These are phyloP conservation scores for Xanthorhoe designata DNA, from an alignment of 2,888 invertebrate genomes.

Conservation along the genomic window DNA sequence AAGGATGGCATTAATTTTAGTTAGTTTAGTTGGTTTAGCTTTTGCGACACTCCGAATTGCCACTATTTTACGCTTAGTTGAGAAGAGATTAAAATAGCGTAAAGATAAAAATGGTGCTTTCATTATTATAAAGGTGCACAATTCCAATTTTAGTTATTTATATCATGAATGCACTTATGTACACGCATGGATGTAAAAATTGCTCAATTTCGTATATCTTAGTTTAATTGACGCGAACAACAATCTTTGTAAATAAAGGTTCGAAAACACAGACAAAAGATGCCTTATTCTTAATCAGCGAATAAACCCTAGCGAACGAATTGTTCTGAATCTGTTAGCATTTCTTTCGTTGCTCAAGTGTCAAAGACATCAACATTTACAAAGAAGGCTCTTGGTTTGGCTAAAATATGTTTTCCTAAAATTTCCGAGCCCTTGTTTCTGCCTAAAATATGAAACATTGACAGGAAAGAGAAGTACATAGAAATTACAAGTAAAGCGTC, in stretches of 20 bases:
- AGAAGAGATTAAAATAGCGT: constrained; percentile 18
- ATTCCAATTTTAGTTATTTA: constrained; percentile 27
- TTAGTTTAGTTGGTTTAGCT: too few species aligned
- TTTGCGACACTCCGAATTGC: too few species aligned
- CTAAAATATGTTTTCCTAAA: too few species aligned
- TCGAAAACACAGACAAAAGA: neutral
- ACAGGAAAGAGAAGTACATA: neutral
- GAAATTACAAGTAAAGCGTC: constrained; percentile 25
- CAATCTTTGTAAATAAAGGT: constrained; percentile 3
- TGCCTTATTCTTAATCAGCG: neutral
- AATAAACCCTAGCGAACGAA: neutral
- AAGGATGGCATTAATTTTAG: too few species aligned
- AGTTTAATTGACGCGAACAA: constrained; percentile 23
- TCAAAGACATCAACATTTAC: neutral
- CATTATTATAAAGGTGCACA: constrained; percentile 36
- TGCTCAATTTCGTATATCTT: constrained; percentile 31
- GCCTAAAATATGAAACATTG: neutral
- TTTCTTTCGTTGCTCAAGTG: neutral
- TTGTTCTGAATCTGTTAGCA: neutral
- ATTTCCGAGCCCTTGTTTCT: neutral
- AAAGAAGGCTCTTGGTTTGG: neutral
- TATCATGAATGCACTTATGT: constrained; percentile 9
- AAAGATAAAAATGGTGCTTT: constrained; percentile 37
- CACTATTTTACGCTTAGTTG: too few species aligned
- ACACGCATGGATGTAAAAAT: constrained; percentile 25